phyloP scores from a whole-genome alignment of 2,113 vertebrate genomes.

The Manacus vitellinus region DNA sequence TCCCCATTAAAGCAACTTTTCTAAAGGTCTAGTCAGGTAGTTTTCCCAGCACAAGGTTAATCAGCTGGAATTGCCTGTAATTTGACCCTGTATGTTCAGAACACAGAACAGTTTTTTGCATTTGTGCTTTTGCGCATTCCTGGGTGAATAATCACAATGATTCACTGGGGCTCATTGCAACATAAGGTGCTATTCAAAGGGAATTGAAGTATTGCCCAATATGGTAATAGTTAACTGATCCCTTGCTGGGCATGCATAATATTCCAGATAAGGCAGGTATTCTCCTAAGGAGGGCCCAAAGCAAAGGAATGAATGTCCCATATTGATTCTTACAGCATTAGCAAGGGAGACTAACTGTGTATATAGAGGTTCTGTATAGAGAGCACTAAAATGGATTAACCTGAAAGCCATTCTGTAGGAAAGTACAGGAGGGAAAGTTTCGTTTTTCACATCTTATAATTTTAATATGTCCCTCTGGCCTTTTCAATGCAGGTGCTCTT shows the following conservation, averaged over 20 bases:
- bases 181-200: constrained; percentile 23
- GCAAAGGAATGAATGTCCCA: background rate
- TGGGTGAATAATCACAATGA: constrained; percentile 43
- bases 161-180: constrained; percentile 30
- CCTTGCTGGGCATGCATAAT: background rate
- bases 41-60: background rate
- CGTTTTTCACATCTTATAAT: background rate
- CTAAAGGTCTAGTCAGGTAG: background rate
- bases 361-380: background rate
- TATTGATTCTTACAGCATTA: background rate
- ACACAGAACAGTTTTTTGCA: constrained; percentile 38
- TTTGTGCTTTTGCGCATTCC: constrained; percentile 33
- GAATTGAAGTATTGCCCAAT: constrained; percentile 33
- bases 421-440: background rate
- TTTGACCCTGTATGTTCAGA: background rate
- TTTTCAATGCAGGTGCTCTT: background rate
- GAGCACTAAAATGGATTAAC: background rate
- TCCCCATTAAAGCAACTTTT: background rate
- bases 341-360: background rate
- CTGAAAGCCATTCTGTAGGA: background rate
- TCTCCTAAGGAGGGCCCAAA: background rate
- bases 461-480: background rate
- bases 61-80: background rate
- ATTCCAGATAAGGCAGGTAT: background rate
- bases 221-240: background rate